phyloP scores from a whole-genome alignment of 2,888 invertebrate genomes.

The Creontiades dilutus region DNA sequence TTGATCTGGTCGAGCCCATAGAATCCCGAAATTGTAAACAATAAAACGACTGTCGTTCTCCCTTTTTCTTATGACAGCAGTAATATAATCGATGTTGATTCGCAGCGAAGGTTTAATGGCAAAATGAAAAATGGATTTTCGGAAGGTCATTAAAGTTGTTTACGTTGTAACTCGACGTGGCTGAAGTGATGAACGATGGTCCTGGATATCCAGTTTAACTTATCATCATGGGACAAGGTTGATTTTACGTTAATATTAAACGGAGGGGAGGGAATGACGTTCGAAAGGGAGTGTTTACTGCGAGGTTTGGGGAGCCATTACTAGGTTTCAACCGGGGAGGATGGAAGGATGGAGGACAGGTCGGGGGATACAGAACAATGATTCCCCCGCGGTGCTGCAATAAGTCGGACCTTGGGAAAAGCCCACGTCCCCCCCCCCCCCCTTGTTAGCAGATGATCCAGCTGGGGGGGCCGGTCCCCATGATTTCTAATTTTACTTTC shows the following conservation, averaged over 20 bases:
- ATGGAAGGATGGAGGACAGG: not conserved
- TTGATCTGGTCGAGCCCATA: too few relatives aligned
- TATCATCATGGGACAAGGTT: constrained; percentile 33
- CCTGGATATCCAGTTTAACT: constrained; percentile 21
- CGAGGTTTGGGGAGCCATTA: constrained; percentile 11
- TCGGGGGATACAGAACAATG: not conserved
- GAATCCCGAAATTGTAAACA: too few relatives aligned
- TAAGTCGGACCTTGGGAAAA: not conserved
- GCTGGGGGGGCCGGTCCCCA: too few relatives aligned
- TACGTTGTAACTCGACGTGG: constrained; percentile 17
- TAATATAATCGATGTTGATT: not conserved
- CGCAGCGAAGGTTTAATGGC: not conserved
- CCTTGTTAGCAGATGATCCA: not conserved
- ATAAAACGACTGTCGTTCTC: too few relatives aligned
- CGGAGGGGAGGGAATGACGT: constrained; percentile 27
- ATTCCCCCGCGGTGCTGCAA: not conserved
- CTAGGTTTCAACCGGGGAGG: not conserved
- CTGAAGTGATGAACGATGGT: constrained; percentile 26
- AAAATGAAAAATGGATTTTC: constrained; percentile 5
- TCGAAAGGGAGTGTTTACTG: constrained; percentile 24
- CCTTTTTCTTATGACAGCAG: not conserved
- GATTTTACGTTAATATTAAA: constrained; percentile 45
- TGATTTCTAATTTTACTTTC: too few relatives aligned
- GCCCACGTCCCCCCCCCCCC: not conserved
- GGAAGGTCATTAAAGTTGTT: constrained; percentile 9